Conservation (phyloP, 37 sponge, comb jelly and placozoan species). For the Theonella swinhoei region DNA sequence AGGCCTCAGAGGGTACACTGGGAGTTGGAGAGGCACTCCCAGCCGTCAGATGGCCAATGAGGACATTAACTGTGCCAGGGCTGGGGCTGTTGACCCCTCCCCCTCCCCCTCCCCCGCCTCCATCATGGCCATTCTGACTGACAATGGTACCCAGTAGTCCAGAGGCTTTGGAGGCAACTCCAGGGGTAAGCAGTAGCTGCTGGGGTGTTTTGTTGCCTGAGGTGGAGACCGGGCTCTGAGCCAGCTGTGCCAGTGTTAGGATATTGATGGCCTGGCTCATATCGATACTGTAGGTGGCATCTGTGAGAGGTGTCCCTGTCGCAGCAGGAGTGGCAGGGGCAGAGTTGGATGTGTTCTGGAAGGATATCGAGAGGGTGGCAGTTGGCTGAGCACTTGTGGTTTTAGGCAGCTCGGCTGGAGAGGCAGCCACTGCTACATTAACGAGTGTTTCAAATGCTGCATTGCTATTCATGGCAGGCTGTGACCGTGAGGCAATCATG, state of each 20-base stretch:
- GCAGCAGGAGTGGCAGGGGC: neutral
- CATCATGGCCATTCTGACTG: neutral
- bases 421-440: slow-evolving; percentile 72
- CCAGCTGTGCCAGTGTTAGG: slow-evolving; percentile 14
- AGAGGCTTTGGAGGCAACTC: neutral
- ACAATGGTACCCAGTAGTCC: slow-evolving; percentile 20
- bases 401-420: slow-evolving; percentile 60
- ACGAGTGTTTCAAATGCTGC: slow-evolving; percentile 72
- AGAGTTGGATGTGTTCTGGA: slow-evolving; percentile 1
- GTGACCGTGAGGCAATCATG: slow-evolving; percentile 33
- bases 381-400: slow-evolving; percentile 10
- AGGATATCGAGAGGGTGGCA: neutral
- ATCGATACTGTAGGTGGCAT: slow-evolving; percentile 30
- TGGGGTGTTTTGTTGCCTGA: neutral
- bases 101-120: neutral
- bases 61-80: slow-evolving; percentile 14
- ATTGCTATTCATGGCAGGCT: neutral
- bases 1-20: neutral
- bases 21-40: neutral
- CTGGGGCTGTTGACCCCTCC: neutral
- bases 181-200: slow-evolving; percentile 16
- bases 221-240: slow-evolving; percentile 7
- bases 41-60: slow-evolving; percentile 39
- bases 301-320: no score
- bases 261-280: slow-evolving; percentile 51